Evolutionary conservation across 92 coral and sea anemone species (phyloP).

Genomic region (Phenganax stokvisi): DNA sequence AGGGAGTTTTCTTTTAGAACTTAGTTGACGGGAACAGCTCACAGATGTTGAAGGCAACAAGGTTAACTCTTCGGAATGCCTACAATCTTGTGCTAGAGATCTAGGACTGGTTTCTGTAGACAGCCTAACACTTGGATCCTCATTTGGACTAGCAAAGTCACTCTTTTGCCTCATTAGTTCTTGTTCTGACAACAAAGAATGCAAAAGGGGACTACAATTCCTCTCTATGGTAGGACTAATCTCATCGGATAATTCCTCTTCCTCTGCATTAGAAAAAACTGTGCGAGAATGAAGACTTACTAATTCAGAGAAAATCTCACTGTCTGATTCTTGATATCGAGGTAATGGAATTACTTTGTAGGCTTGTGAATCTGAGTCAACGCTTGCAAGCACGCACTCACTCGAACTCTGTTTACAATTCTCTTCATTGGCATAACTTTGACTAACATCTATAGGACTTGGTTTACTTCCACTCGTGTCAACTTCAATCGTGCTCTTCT

Average conservation of each 20-base stretch:
- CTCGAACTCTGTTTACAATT: neutral
- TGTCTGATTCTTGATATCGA: constrained; percentile 4
- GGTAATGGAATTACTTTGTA: constrained; percentile 15
- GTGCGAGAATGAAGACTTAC: neutral
- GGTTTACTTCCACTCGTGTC: neutral
- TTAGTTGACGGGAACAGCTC: neutral
- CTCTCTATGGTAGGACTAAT: neutral
- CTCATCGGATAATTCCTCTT: neutral
- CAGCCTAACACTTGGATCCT: neutral
- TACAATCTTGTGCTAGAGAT: neutral
- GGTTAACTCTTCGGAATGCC: constrained; percentile 4
- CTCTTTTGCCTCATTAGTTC: neutral
- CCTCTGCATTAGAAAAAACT: neutral
- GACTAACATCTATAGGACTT: neutral
- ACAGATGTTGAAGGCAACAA: constrained; percentile 1
- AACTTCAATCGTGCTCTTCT: neutral
- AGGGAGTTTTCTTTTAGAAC: constrained; percentile 10
- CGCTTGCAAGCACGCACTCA: constrained; percentile 24
- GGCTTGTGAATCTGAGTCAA: constrained; percentile 21
- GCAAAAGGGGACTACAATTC: neutral
- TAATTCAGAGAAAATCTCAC: neutral
- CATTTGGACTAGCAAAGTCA: neutral
- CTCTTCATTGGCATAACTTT: neutral
- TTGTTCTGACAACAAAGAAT: neutral
- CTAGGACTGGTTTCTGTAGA: neutral